Base-by-base conservation (phyloP, 2,888 invertebrate species). In the Latheticus oryzae region DNA sequence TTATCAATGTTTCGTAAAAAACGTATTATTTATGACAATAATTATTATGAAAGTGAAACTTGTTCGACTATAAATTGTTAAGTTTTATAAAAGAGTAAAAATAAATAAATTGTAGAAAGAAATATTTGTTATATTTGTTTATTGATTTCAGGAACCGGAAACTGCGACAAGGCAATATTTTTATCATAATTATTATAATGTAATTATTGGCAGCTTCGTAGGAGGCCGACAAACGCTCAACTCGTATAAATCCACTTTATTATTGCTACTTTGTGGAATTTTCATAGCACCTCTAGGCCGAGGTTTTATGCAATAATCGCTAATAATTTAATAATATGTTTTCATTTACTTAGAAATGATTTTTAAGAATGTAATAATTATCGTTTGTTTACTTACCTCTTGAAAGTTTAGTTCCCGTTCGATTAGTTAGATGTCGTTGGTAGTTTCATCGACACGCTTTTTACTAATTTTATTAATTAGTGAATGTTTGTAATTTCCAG, bases 11-110 rank as follows among this genome's bases (percentile, higher is more conserved):
- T 53, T 53, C 53, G 53, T 26, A 53, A 42, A 42, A 62, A 43
- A 62, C 47, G 26, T 37, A 35, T 60, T 55, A 61, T 61, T 59
- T 61, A 61, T 59, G 32, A 37, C 52, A 54, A 63, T 63, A 63
- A 63, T 61, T 63, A 63, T 58, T 63, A 62, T 52, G 60, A 64
- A 60, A 64, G 62, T 58, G 60, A 60, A 64, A 62, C 63, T 40
- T 35, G 58, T 47, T 35, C 38, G 33, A 52, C 53, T 50, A 60
- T 64, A 64, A 62, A 64, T 62, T 60, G 60, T 48, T 42, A 24
- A 58, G 38, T 61, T 61, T 63, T 59, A 63, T 32, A 58, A 58
- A 37, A 28, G 32, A 24, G 24, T 51, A 43, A 50, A 32, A 56
- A 56, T 48, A n/a, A n/a, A n/a, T n/a, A 56, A 56, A 56, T 56